Conservation (phyloP, 2,113 vertebrate genomes). For the Ahaetulla prasina region DNA sequence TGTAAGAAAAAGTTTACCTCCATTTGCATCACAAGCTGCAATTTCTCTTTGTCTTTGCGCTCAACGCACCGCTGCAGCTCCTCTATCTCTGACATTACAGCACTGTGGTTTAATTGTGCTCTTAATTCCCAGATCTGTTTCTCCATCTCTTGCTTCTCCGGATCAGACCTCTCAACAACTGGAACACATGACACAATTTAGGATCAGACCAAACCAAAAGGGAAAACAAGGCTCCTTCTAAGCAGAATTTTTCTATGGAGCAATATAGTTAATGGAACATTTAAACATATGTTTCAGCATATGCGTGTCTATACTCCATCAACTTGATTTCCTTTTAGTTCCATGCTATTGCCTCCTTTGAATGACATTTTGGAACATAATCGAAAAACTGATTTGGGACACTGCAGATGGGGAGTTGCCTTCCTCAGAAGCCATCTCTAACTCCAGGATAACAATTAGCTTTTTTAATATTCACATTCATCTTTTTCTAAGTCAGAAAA, state of each 20-base stretch:
- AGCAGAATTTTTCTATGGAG: not conserved
- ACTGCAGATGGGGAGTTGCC: not conserved
- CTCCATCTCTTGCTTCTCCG: conserved; percentile 75
- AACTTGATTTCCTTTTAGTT: not conserved
- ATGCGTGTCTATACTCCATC: not conserved
- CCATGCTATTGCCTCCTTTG: not conserved
- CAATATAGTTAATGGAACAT: not conserved
- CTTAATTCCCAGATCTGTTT: conserved; percentile 79
- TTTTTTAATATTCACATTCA: not conserved
- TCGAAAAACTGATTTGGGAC: not conserved
- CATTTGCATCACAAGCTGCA: conserved; percentile 74
- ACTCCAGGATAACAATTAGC: not conserved
- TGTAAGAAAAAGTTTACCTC: conserved; percentile 71
- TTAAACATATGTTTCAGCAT: not conserved
- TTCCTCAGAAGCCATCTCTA: not conserved
- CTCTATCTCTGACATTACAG: conserved; percentile 75
- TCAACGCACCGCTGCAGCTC: conserved; percentile 80
- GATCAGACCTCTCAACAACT: conserved; percentile 64
- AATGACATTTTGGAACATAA: not conserved
- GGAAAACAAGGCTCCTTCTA: not conserved
- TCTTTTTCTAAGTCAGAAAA: not conserved
- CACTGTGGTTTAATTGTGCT: conserved; percentile 70
- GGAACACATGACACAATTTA: conserved; percentile 29
- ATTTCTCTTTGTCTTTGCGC: conserved; percentile 80
- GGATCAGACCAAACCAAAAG: not conserved